phyloP scores from a whole-genome alignment of 2,888 invertebrate genomes.

The Myopa testacea region DNA sequence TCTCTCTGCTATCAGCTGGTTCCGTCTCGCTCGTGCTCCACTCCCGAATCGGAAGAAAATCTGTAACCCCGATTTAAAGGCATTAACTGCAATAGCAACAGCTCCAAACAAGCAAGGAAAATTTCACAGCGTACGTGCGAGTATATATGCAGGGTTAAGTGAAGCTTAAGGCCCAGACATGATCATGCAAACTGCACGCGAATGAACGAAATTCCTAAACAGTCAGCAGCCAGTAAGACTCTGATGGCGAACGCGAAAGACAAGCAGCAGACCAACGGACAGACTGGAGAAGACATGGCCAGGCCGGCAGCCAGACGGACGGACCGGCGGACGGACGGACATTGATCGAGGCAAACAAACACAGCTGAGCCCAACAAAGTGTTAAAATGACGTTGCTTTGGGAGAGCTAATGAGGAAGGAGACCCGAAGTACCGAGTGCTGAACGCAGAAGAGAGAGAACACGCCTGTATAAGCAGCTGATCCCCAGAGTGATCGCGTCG shows the following conservation, averaged over 20 bases:
- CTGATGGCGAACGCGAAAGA: conserved; percentile 14
- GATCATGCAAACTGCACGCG: conserved; percentile 46
- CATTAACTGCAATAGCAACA: conserved; percentile 58
- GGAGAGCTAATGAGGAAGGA: conserved; percentile 36
- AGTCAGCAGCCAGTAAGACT: conserved; percentile 36
- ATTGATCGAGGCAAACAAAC: conserved; percentile 22
- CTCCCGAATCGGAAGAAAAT: conserved; percentile 41
- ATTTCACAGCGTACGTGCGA: not conserved
- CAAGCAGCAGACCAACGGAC: conserved; percentile 24
- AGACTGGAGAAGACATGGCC: not conserved
- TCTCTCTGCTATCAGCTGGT: not conserved
- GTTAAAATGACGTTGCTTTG: not conserved
- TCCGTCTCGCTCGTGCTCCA: not conserved
- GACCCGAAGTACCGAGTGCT: not conserved
- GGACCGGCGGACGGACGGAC: conserved; percentile 15
- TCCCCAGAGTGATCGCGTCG: conserved; percentile 37
- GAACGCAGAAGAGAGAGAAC: conserved; percentile 19
- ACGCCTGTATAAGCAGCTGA: conserved; percentile 39
- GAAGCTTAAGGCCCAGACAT: conserved; percentile 47
- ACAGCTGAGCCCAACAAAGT: conserved; percentile 24
- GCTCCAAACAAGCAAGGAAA: conserved; percentile 1
- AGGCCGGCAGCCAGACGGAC: conserved; percentile 20
- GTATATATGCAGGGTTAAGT: conserved; percentile 33
- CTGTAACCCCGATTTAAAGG: conserved; percentile 64
- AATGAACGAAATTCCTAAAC: conserved; percentile 33